Evolutionary conservation across 2,797 vertebrate species (phyloP), one percentile per base, ranked within the genome.

Genomic region (Hippopotamyrus pictus): DNA sequence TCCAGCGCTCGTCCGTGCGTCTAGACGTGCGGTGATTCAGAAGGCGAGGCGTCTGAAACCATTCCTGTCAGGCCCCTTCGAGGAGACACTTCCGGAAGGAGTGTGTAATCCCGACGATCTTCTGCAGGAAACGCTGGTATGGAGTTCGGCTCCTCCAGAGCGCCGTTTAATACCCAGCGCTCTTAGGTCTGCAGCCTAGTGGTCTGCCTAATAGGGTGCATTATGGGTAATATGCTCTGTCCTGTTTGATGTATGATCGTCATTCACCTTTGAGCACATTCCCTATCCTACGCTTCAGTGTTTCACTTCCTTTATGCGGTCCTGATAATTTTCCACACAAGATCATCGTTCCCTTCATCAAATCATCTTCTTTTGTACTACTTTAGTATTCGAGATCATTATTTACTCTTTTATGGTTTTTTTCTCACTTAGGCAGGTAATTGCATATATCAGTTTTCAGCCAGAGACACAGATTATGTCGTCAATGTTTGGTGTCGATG

Each of bases 371-470:
- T 62, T 59, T 87, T 37, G 33, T 86, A 48, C 14, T 51, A 4
- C 25, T 54, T 17, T 57, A 25, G 25, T 57, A 29, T 57, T 33
- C 11, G 0, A n/a, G 33, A 59, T 87, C 54, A 62, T 87, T 62
- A 29, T 87, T 87, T 87, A 37, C 25, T 62, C 53, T 87, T 87
- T 87, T n/a, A 87, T 87, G 54, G 1, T 14, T 87, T 41, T 44
- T 44, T 37, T 54, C 69, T 76, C 33, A 59, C 44, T 19, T 59
- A 59, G 9, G 14, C 86, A 59, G 86, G 86, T 87, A 87, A 87
- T 62, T 87, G 11, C 54, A 54, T 86, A 86, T 59, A n/a, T 17
- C 53, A 41, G 53, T 87, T 62, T 44, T 87, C 86, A 62, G 54
- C 14, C 54, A 44, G 53, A 87, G 54, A 59, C 25, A 44, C n/a